Evolutionary conservation across 2,797 vertebrate genomes (phyloP), one percentile per base, ranked within the genome.

Genomic region (Enteromius afrohamiltoni): DNA sequence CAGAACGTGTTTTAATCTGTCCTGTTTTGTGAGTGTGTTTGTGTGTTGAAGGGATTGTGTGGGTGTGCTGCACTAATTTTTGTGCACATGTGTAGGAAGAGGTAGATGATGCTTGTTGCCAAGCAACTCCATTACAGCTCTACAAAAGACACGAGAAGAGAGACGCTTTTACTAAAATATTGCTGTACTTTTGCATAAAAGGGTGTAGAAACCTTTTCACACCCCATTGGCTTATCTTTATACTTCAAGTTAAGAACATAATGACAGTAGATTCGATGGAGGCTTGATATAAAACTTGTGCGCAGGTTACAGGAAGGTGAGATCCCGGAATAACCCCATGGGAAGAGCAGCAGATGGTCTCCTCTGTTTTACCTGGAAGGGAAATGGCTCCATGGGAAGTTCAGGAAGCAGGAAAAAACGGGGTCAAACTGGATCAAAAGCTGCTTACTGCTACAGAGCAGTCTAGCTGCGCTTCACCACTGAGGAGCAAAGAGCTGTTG

Each of bases 61-160:
- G 88, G 83, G 74, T 82, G 80, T 53, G 3, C 49, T 76, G 83
- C 83, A 75, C 82, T 83, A 62, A 71, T 83, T 82, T 83, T 84
- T 81, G 73, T 83, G 82, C 80, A 79, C 75, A 85, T 90, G 91
- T 94, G 92, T 90, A 91, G 91, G 92, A 89, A 89, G 90, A 92
- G 83, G 84, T 65, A 84, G 89, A 90, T 89, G 90, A 93, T 92
- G 91, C 91, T 90, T 94, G 95, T 95, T 94, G 90, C 95, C 87
- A 94, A 93, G 95, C 93, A 94, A 88, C 88, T 88, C 82, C 80
- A 76, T 87, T 77, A 83, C 45, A 85, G 68, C 85, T 82, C 84
- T 80, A 79, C 69, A 68, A 67, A 84, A 84, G 60, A 79, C 51
- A 45, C 31, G 19, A 78, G 77, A 85, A 77, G 40, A 78, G 76